Evolutionary conservation across 2,888 invertebrate genomes (phyloP).

Genomic region (Drosophila mimetica): DNA sequence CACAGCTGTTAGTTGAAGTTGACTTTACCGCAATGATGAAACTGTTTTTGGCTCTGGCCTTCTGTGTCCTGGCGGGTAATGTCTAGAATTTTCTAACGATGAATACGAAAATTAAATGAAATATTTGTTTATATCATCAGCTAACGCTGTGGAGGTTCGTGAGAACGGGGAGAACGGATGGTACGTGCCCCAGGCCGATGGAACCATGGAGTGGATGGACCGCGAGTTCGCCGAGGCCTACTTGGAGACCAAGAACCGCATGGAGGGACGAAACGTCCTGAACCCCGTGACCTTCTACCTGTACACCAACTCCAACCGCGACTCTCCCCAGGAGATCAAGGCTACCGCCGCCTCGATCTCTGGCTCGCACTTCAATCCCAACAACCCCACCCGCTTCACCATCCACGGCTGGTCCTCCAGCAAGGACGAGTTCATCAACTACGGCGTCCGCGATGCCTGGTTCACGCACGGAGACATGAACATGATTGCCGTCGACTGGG

Average conservation of each 20-base stretch:
- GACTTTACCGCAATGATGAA: slow-evolving; percentile 83
- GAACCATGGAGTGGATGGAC: slow-evolving; percentile 63
- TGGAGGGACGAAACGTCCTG: slow-evolving; percentile 48
- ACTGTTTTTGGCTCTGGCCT: slow-evolving; percentile 87
- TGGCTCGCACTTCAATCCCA: slow-evolving; percentile 62
- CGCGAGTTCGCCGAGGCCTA: slow-evolving; percentile 59
- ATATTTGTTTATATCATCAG: slow-evolving; percentile 1
- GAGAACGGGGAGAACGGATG: slow-evolving; percentile 72
- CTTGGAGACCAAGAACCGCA: slow-evolving; percentile 55
- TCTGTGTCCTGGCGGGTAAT: slow-evolving; percentile 85
- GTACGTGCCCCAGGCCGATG: slow-evolving; percentile 69
- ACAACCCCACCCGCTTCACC: slow-evolving; percentile 70
- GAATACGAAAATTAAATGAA: too few species aligned
- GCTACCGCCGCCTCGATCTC: slow-evolving; percentile 46
- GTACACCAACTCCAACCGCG: slow-evolving; percentile 70
- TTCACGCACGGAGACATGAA: slow-evolving; percentile 86
- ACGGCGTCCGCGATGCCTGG: slow-evolving; percentile 84
- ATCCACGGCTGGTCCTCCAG: slow-evolving; percentile 87
- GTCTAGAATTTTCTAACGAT: background rate
- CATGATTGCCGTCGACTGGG: slow-evolving; percentile 87
- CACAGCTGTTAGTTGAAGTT: slow-evolving; percentile 52
- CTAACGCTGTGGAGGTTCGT: slow-evolving; percentile 58
- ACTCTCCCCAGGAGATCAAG: slow-evolving; percentile 60
- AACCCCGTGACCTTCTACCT: slow-evolving; percentile 74
- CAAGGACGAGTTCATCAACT: slow-evolving; percentile 64